Percentiles rank a stretch among this genome's conserved stretches.
These are phyloP conservation scores for Palythoa grandis DNA, from an alignment of 92 coral and sea anemone species.

Conservation along the genomic window DNA sequence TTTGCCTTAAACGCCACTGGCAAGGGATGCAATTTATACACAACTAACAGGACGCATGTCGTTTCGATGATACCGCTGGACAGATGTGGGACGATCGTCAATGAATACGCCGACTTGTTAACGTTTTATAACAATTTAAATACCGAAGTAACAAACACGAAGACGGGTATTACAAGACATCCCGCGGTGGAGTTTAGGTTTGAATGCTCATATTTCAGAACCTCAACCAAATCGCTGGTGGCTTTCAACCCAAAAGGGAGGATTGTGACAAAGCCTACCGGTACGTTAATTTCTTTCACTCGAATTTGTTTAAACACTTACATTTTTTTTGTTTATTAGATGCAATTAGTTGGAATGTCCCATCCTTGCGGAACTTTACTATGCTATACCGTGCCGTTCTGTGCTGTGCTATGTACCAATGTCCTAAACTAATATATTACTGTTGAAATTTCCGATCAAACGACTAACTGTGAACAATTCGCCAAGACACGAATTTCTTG, in stretches of 20 bases:
- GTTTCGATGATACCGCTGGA: conserved; percentile 77
- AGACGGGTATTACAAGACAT: conserved; percentile 63
- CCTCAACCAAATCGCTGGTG: conserved; percentile 59
- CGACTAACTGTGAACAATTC: too few relatives aligned
- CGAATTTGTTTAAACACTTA: neutral
- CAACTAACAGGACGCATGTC: conserved; percentile 64
- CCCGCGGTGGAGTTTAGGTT: conserved; percentile 68
- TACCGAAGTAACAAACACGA: conserved; percentile 60
- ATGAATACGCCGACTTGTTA: conserved; percentile 48
- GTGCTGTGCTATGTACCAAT: too few relatives aligned
- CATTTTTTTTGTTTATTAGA: too few relatives aligned
- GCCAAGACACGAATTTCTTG: neutral
- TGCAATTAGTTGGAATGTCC: too few relatives aligned
- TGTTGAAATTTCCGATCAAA: too few relatives aligned
- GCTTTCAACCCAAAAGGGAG: conserved; percentile 71
- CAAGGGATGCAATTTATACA: conserved; percentile 46
- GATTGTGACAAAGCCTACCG: conserved; percentile 56
- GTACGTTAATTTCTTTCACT: conserved; percentile 30
- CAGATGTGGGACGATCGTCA: conserved; percentile 63
- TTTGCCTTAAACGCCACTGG: conserved; percentile 63
- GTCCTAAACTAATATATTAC: too few relatives aligned
- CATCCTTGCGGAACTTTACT: too few relatives aligned
- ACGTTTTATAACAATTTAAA: conserved; percentile 65
- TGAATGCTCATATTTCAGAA: conserved; percentile 73
- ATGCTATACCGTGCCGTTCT: too few relatives aligned